These are phyloP conservation scores for Macropodus opercularis DNA, from an alignment of 2,797 vertebrate species.

Conservation along the genomic window DNA sequence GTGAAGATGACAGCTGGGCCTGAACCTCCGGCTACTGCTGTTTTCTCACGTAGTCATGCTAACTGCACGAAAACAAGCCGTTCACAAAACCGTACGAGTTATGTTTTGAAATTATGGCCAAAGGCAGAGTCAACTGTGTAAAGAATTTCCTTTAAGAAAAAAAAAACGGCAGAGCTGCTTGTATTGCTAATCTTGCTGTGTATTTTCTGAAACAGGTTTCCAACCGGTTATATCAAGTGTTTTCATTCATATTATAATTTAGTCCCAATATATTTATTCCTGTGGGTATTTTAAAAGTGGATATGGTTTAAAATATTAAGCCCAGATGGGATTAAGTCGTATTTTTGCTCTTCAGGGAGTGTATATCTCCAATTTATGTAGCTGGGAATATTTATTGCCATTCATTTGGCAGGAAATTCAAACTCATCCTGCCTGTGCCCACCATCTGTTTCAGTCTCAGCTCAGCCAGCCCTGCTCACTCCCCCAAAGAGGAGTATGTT, in stretches of 20 bases:
- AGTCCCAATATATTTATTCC: slow-evolving; percentile 14
- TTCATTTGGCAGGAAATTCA: slow-evolving; percentile 62
- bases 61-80: slow-evolving; percentile 36
- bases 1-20: slow-evolving; percentile 54
- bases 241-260: slow-evolving; percentile 16
- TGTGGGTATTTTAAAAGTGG: slow-evolving; percentile 28
- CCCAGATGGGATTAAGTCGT: slow-evolving; percentile 40
- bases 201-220: slow-evolving; percentile 25
- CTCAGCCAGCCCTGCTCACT: slow-evolving; percentile 93
- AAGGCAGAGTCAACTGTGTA: slow-evolving; percentile 54
- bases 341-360: slow-evolving; percentile 35
- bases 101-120: slow-evolving; percentile 57
- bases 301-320: slow-evolving; percentile 38
- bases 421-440: slow-evolving; percentile 57
- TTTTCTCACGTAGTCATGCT: slow-evolving; percentile 30
- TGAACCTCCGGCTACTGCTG: slow-evolving; percentile 42
- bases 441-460: slow-evolving; percentile 87
- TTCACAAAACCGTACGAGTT: slow-evolving; percentile 31
- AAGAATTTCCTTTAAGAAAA: slow-evolving; percentile 63
- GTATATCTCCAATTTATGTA: slow-evolving; percentile 53
- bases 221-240: background rate
- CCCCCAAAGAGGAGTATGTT: slow-evolving; percentile 89
- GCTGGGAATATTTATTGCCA: slow-evolving; percentile 57
- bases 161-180: slow-evolving; percentile 39
- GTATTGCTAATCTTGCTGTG: slow-evolving; percentile 12